Conservation (phyloP, 2,797 vertebrate genomes). For the Epinephelus malabaricus region DNA sequence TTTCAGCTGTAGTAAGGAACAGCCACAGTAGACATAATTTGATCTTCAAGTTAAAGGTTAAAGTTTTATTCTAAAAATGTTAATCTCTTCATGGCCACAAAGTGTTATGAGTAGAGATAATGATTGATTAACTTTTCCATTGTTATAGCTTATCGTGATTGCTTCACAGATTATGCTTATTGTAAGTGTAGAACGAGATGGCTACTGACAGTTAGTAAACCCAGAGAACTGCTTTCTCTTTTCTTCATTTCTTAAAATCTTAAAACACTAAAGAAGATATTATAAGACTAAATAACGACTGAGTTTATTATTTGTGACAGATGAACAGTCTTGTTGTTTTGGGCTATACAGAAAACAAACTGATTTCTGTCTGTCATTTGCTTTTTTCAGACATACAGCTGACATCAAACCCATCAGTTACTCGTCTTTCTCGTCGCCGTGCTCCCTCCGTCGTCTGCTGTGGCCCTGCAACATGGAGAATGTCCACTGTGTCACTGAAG, state of each 20-base stretch:
- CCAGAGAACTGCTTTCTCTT: not conserved
- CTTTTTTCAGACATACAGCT: constrained; percentile 75
- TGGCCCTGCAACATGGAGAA: constrained; percentile 83
- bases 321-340: constrained; percentile 2
- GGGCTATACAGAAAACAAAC: not conserved
- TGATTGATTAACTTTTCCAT: constrained; percentile 21
- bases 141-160: constrained; percentile 10
- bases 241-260: not conserved
- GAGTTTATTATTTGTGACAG: constrained; percentile 13
- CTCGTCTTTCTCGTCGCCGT: constrained; percentile 12
- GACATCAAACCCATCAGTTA: constrained; percentile 29
- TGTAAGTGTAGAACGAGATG: not conserved
- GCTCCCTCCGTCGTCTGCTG: constrained; percentile 46
- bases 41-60: constrained; percentile 60
- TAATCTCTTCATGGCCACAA: constrained; percentile 16
- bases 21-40: constrained; percentile 62
- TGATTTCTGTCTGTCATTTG: constrained; percentile 59
- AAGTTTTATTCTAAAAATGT: constrained; percentile 20
- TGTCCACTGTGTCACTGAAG: constrained; percentile 82
- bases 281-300: not conserved
- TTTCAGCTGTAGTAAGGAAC: constrained; percentile 70
- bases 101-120: constrained; percentile 6
- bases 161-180: constrained; percentile 2
- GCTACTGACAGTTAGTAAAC: not conserved
- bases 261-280: not conserved